Evolutionary conservation across 2,113 vertebrate species (phyloP).

Genomic region (Psittacara wagleri): DNA sequence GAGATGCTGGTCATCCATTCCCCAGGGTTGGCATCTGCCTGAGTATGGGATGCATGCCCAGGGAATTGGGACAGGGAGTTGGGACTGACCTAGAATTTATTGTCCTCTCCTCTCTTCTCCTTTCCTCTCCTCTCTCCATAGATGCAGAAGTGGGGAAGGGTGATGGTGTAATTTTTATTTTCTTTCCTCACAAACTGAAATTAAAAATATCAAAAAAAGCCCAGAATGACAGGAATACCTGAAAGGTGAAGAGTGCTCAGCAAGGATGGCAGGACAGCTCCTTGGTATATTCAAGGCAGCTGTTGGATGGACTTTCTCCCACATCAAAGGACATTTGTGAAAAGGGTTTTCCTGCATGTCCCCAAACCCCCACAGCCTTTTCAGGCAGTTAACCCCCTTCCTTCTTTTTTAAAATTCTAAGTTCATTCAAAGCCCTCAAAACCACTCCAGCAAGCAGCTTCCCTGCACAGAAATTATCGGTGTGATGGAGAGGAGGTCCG

Average conservation of each 20-base stretch:
- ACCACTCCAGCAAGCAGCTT: not conserved
- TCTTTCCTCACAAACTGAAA: not conserved
- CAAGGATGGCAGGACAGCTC: not conserved
- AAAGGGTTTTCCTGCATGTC: not conserved
- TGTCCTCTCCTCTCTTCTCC: not conserved
- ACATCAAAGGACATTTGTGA: not conserved
- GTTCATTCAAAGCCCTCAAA: not conserved
- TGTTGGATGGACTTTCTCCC: not conserved
- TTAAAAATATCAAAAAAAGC: not conserved
- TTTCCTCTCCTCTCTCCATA: not conserved
- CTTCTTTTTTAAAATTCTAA: not conserved
- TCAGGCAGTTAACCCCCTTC: not conserved
- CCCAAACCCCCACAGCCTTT: not conserved
- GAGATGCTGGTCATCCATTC: not conserved
- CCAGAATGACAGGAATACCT: not conserved
- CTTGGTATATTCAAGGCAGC: not conserved
- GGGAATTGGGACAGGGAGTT: not conserved
- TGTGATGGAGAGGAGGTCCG: not conserved
- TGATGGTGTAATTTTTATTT: not conserved
- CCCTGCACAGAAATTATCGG: not conserved
- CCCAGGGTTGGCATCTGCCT: not conserved
- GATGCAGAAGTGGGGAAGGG: not conserved
- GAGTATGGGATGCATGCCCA: not conserved
- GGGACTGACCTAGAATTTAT: not conserved
- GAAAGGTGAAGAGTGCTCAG: not conserved